These are phyloP conservation scores for Pseudonaja textilis DNA, from an alignment of 2,113 vertebrate genomes.

Conservation along the genomic window DNA sequence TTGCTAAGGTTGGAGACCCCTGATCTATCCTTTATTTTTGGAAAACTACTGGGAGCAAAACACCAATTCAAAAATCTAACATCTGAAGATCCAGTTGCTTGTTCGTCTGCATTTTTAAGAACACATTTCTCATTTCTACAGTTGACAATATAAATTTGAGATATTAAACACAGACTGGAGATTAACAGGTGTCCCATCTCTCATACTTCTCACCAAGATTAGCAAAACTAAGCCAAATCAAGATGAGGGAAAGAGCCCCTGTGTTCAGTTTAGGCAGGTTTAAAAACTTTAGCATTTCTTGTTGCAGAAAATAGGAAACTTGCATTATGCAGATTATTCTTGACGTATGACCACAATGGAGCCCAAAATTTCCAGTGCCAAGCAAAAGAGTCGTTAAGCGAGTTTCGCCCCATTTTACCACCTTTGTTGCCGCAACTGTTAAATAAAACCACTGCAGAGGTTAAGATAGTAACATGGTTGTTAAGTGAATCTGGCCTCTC, in stretches of 20 bases:
- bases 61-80: not conserved
- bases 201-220: no score
- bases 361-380: no score
- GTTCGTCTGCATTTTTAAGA: not conserved
- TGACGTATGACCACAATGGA: no score
- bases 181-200: not conserved
- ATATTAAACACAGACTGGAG: not conserved
- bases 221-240: no score
- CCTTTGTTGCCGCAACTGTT: no score
- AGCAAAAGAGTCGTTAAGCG: no score
- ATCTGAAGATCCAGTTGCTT: not conserved
- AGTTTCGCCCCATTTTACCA: no score
- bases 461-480: no score
- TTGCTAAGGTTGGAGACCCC: no score
- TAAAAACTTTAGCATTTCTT: not conserved
- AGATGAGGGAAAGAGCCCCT: not conserved
- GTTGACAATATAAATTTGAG: not conserved
- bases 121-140: not conserved
- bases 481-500: no score
- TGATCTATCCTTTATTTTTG: not conserved
- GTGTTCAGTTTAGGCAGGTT: not conserved
- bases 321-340: not conserved
- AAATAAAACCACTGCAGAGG: no score
- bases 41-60: not conserved
- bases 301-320: not conserved